These are phyloP conservation scores for Sapayoa aenigma DNA, from an alignment of 2,113 vertebrate genomes.

Conservation along the genomic window DNA sequence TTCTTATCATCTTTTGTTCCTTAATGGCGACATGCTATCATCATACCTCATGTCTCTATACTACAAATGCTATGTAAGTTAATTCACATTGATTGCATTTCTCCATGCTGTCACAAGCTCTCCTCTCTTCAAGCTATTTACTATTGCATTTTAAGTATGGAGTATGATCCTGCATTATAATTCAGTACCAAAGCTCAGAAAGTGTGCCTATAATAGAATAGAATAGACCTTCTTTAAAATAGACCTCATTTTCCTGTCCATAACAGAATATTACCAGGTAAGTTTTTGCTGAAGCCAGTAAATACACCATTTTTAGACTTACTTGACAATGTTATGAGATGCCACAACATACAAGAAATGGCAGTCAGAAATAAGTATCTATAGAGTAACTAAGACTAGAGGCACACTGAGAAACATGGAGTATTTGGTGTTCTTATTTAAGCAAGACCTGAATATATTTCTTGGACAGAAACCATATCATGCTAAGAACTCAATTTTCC, in stretches of 20 bases:
- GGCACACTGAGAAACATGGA: not conserved
- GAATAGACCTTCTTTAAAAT: not conserved
- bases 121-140: not conserved
- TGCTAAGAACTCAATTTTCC: slow-evolving; percentile 53
- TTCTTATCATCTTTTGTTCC: not conserved
- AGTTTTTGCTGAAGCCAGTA: not conserved
- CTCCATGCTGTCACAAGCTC: not conserved
- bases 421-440: slow-evolving; percentile 36
- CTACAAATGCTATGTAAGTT: not conserved
- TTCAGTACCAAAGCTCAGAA: not conserved
- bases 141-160: not conserved
- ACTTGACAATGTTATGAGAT: not conserved
- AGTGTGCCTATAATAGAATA: not conserved
- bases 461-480: slow-evolving; percentile 27
- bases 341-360: not conserved
- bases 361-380: not conserved
- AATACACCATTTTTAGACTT: not conserved
- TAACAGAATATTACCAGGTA: not conserved
- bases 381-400: not conserved
- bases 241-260: not conserved
- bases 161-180: not conserved
- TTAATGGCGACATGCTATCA: not conserved
- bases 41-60: not conserved
- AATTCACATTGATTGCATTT: not conserved
- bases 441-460: slow-evolving; percentile 30